Evolutionary conservation across 2,113 vertebrate species (phyloP).

Genomic region (Apodemus sylvaticus): DNA sequence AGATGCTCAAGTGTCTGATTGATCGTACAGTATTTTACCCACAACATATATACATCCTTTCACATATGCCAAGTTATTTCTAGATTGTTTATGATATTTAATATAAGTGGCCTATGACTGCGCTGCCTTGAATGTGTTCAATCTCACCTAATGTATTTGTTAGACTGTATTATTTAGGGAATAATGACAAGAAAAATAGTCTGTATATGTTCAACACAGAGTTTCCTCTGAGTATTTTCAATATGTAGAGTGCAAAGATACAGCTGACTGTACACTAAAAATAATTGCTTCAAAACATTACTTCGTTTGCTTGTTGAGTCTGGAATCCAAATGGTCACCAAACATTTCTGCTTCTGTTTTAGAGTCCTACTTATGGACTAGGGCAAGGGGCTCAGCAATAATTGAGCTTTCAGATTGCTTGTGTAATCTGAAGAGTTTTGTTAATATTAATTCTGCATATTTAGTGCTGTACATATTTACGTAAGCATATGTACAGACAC

Average conservation of each 20-base stretch:
- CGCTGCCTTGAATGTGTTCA: not conserved
- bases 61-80: not conserved
- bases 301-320: not conserved
- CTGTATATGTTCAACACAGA: not conserved
- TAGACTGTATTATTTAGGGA: not conserved
- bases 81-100: not conserved
- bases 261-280: not conserved
- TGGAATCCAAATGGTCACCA: not conserved
- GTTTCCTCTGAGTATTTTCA: conserved; percentile 23
- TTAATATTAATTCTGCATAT: conserved; percentile 35
- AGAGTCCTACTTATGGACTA: not conserved
- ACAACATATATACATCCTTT: not conserved
- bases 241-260: not conserved
- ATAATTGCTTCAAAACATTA: not conserved
- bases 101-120: not conserved
- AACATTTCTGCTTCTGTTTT: conserved; percentile 1
- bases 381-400: not conserved
- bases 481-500: not conserved
- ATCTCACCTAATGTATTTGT: not conserved
- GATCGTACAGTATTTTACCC: not conserved
- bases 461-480: not conserved
- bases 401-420: conserved; percentile 29
- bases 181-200: not conserved
- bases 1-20: not conserved
- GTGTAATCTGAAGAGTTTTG: not conserved